Conservation (phyloP, 2,888 invertebrate species). For the Conus canariensis region DNA sequence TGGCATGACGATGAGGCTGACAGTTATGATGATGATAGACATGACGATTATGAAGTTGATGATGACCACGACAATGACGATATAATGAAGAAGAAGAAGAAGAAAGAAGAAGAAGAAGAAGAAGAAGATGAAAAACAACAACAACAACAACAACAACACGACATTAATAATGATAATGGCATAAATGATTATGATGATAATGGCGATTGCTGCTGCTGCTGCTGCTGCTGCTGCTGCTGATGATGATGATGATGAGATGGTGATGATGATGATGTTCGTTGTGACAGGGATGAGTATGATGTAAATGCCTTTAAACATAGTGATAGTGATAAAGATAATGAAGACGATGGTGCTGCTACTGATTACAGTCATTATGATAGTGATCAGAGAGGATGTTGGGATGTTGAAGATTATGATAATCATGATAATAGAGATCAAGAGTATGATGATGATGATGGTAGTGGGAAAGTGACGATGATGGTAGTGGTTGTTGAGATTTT, state of each 20-base stretch:
- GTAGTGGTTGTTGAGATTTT: not conserved
- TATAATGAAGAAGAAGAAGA: not conserved
- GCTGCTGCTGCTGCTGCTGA: not conserved
- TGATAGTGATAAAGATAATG: not conserved
- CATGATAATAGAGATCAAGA: not conserved
- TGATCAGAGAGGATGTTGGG: not conserved
- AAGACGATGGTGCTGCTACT: not conserved
- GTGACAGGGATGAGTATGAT: too few relatives aligned
- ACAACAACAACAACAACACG: too few relatives aligned
- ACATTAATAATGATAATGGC: too few relatives aligned
- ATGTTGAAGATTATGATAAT: not conserved
- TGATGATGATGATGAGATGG: not conserved
- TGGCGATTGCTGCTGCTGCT: too few relatives aligned
- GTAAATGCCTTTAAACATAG: not conserved
- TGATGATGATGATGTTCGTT: not conserved
- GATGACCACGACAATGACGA: too few relatives aligned
- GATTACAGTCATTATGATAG: not conserved
- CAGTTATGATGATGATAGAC: too few relatives aligned
- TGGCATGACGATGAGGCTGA: too few relatives aligned
- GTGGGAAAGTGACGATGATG: too few relatives aligned
- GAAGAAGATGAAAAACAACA: too few relatives aligned
- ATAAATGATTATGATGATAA: not conserved
- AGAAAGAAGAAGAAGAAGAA: not conserved
- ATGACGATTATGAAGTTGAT: too few relatives aligned
- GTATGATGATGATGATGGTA: not conserved